Percentiles rank a stretch among this genome's conserved stretches.
phyloP scores from a whole-genome alignment of 2,797 vertebrate species.

The Chaetophractus vellerosus region DNA sequence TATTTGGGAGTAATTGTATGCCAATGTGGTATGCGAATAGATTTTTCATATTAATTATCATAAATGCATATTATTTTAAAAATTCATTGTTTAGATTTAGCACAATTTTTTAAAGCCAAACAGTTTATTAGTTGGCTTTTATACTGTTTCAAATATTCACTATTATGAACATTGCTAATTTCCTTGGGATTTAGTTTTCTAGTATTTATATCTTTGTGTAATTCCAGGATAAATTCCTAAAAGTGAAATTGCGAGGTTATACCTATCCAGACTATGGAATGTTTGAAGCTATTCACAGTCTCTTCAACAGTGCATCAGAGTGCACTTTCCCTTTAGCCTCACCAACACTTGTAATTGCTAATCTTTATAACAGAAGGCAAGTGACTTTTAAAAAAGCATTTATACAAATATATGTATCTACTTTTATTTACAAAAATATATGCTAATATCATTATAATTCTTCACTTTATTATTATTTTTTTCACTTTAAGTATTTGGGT shows the following conservation, averaged over 20 bases:
- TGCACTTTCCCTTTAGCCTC: neutral
- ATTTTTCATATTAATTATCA: neutral
- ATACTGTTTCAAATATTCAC: neutral
- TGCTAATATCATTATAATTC: neutral
- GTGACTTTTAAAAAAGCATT: neutral
- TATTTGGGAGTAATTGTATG: neutral
- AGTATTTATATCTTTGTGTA: neutral
- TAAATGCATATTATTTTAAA: neutral
- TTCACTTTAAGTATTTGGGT: neutral
- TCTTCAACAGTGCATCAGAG: neutral
- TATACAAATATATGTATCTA: neutral
- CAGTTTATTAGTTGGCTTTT: neutral
- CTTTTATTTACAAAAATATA: neutral
- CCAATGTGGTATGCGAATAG: neutral
- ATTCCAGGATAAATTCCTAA: neutral
- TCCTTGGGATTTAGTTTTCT: neutral
- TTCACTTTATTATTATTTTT: neutral
- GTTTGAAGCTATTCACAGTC: neutral
- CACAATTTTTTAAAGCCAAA: neutral
- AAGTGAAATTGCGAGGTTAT: neutral
- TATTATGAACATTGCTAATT: neutral
- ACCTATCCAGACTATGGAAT: neutral
- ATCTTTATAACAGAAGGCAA: neutral
- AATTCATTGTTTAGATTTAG: neutral
- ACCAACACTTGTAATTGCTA: neutral